Base-by-base conservation (phyloP, 2,113 vertebrate genomes). In the Zapornia atra region DNA sequence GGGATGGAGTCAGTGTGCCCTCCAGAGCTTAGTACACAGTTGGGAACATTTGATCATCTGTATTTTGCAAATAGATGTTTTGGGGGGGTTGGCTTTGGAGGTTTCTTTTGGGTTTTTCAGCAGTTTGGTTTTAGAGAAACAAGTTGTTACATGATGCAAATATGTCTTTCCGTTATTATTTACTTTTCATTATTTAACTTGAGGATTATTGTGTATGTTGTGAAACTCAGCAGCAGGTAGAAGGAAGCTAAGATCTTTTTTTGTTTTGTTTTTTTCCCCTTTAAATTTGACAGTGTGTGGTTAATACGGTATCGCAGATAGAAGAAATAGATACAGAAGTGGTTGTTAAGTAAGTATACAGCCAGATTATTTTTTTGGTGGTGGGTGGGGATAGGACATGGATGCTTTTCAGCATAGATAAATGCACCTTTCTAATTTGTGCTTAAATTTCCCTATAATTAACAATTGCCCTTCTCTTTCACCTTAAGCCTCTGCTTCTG, bases 261-360 rank as follows among this genome's bases (percentile, higher is more conserved):
- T 95, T 97, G 36, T 77, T 81, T 68, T 93, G 60, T 92, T 88
- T 83, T 83, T 90, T 29, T 7, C 22, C 29, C 86, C 33, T 77
- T 94, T 93, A 92, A 96, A 95, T 91, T 96, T 97, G 96, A 25
- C 98, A 99, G 99, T 98, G 99, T 97, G 99, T 99, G 86, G 97
- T 99, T 82, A 98, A 98, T 86, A 98, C 98, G 15, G 98, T 99
- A 95, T 98, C 98, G 34, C 98, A 98, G 96, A 99, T 99, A 71
- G 99, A 99, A 97, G 99, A 99, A 89, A 99, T 99, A 80, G 98
- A 99, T 98, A 97, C 98, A 69, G 99, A 99, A 95, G 97, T 98
- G 81, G 98, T 99, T 77, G 96, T 98, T 53, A 99, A 99, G 99
- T 99, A 98, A 99, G 99, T 99, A 97, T 96, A 82, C 96, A 95